Evolutionary conservation across 2,113 vertebrate species (phyloP).

Genomic region (Camelus bactrianus): DNA sequence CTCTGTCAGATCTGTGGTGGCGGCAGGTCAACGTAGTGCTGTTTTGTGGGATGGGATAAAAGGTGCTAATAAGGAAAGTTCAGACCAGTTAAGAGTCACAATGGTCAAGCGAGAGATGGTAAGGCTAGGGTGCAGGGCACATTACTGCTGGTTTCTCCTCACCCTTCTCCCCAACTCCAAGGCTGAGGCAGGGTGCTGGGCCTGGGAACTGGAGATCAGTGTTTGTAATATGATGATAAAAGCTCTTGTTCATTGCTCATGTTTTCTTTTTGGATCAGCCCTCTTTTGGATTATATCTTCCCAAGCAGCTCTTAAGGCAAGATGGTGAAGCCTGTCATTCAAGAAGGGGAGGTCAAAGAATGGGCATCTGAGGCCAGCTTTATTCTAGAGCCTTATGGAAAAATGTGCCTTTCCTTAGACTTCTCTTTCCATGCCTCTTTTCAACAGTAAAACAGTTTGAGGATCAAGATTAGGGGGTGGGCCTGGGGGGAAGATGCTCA

Average conservation of each 20-base stretch:
- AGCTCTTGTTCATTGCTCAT: neutral
- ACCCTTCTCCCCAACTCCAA: no score
- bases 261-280: neutral
- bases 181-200: neutral
- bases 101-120: neutral
- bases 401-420: neutral
- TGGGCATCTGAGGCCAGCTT: neutral
- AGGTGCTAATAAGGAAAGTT: neutral
- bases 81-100: neutral
- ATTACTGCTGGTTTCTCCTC: neutral
- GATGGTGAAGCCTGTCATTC: neutral
- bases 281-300: neutral
- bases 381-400: neutral
- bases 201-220: neutral
- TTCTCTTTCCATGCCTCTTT: neutral
- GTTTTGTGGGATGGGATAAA: neutral
- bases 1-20: neutral
- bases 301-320: neutral
- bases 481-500: neutral
- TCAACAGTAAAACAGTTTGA: conserved; percentile 27
- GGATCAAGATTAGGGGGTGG: neutral
- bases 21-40: neutral
- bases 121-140: neutral
- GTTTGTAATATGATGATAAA: neutral
- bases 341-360: neutral